Evolutionary conservation across 1,140 invertebrate species (phyloP).

Genomic region (Drosophila pruinosa): DNA sequence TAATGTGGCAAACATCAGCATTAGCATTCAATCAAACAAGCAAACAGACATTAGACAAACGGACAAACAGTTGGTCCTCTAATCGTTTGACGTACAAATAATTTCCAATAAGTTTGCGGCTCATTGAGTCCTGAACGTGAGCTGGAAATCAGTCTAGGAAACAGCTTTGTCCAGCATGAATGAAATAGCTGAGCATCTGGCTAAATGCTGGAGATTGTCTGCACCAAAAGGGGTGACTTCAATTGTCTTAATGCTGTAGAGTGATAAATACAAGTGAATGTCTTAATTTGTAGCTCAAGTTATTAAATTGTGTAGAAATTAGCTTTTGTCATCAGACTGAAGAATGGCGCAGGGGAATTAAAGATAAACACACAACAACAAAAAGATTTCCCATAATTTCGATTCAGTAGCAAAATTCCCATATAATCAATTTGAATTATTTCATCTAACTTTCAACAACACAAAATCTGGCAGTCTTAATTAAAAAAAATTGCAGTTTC

Average conservation of each 20-base stretch:
- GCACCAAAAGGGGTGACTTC: neutral
- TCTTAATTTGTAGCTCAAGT: conserved; percentile 32
- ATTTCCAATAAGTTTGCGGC: conserved; percentile 78
- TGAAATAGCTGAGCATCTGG: neutral
- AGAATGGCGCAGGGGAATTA: neutral
- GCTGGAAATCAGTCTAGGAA: neutral
- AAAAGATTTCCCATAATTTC: too few species aligned
- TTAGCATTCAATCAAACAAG: conserved; percentile 53
- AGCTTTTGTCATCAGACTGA: neutral
- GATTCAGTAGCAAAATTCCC: too few species aligned
- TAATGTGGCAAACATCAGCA: conserved; percentile 77
- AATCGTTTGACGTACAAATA: conserved; percentile 77
- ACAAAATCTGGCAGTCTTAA: neutral
- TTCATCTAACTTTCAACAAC: neutral
- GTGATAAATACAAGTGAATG: conserved; percentile 59
- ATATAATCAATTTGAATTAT: too few species aligned
- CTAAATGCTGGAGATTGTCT: conserved; percentile 1
- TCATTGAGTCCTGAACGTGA: conserved; percentile 69
- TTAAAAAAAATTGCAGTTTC: neutral
- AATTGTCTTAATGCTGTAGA: neutral
- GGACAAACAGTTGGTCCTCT: conserved; percentile 19
- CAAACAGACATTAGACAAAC: conserved; percentile 2
- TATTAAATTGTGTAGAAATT: neutral
- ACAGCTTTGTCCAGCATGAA: conserved; percentile 1
- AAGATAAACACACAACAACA: too few species aligned